Evolutionary conservation across 2,888 invertebrate genomes (phyloP).

Genomic region (Drosophila parthenogenetica): DNA sequence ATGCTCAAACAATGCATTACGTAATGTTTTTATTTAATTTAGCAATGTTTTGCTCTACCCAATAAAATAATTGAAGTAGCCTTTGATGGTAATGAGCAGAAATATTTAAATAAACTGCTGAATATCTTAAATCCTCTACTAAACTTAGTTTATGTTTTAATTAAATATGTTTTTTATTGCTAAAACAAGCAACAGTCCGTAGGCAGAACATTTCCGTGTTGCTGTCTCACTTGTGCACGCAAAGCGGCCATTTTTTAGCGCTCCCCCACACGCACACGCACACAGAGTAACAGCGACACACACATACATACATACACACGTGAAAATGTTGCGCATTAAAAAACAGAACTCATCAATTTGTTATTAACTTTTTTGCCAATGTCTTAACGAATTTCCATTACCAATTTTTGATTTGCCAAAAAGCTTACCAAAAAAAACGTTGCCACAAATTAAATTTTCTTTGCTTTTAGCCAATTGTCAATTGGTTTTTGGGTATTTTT

Average conservation of each 20-base stretch:
- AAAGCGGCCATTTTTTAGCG: constrained; percentile 64
- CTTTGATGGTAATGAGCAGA: too few relatives aligned
- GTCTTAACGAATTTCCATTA: not conserved
- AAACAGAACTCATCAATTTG: not conserved
- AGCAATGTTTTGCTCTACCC: too few relatives aligned
- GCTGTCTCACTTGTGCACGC: constrained; percentile 26
- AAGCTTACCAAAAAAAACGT: constrained; percentile 75
- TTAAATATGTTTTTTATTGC: not conserved
- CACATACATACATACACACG: constrained; percentile 28
- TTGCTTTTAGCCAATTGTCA: constrained; percentile 17
- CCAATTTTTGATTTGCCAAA: constrained; percentile 27
- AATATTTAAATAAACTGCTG: not conserved
- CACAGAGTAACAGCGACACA: constrained; percentile 6
- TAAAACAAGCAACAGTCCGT: constrained; percentile 51
- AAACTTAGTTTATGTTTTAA: not conserved
- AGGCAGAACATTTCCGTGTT: constrained; percentile 5
- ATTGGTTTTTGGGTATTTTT: constrained; percentile 31
- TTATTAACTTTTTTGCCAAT: constrained; percentile 27
- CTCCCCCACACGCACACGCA: constrained; percentile 4
- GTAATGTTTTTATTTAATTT: too few relatives aligned
- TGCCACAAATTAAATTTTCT: constrained; percentile 25
- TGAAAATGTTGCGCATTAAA: constrained; percentile 36
- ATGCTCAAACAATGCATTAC: too few relatives aligned
- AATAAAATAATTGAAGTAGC: too few relatives aligned
- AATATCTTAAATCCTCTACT: not conserved